A percentile compares a stretch with the other conserved stretches of the same genome.
Evolutionary conservation across 2,113 vertebrate species (phyloP).

Genomic region (Mugil cephalus): DNA sequence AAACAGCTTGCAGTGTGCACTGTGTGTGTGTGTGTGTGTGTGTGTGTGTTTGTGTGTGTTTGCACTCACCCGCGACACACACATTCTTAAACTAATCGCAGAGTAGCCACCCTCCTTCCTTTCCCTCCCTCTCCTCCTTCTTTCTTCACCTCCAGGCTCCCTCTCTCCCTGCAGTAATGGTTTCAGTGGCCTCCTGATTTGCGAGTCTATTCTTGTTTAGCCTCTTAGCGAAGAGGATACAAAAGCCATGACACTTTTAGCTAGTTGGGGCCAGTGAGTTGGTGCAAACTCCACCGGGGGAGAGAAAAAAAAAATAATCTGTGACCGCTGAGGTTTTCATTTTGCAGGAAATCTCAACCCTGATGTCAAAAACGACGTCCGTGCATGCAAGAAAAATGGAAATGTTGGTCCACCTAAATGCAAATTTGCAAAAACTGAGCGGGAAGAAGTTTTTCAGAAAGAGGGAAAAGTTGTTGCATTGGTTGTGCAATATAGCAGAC

Average conservation of each 20-base stretch:
- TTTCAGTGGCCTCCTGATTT: conserved; percentile 75
- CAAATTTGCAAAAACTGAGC: too few relatives aligned
- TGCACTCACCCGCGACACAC: conserved; percentile 34
- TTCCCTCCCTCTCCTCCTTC: conserved; percentile 61
- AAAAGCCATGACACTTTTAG: conserved; percentile 62
- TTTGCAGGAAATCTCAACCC: too few relatives aligned
- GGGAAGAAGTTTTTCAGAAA: too few relatives aligned
- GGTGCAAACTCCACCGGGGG: background rate
- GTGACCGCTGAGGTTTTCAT: too few relatives aligned
- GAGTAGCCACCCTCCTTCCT: conserved; percentile 66
- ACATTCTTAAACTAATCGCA: conserved; percentile 72
- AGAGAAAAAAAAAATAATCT: too few relatives aligned
- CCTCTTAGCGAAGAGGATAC: conserved; percentile 74
- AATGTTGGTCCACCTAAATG: too few relatives aligned
- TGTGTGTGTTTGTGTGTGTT: conserved; percentile 42
- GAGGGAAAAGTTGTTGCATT: too few relatives aligned
- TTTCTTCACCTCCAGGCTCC: conserved; percentile 73
- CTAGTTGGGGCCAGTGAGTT: background rate
- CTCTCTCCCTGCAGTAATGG: conserved; percentile 62
- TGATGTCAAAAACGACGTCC: too few relatives aligned
- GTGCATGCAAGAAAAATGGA: too few relatives aligned
- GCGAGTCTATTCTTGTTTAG: conserved; percentile 82
- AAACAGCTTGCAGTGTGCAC: conserved; percentile 61
- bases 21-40: conserved; percentile 42
- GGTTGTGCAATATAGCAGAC: too few relatives aligned